Conservation (phyloP, 2,888 invertebrate species). For the Rhamnusium bicolor region DNA sequence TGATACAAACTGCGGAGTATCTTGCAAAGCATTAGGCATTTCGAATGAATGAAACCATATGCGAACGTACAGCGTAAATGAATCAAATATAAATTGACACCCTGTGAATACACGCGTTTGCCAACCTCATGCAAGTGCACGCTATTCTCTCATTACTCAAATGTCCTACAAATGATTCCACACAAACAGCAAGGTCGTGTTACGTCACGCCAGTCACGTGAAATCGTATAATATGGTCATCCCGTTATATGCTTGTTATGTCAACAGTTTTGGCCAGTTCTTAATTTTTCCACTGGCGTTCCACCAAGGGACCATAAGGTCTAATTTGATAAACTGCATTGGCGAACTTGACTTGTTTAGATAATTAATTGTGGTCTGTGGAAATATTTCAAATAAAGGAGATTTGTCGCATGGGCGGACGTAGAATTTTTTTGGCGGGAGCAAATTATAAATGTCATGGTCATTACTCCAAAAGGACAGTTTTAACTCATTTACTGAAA, state of each 20-base stretch:
- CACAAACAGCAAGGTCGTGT: conserved; percentile 61
- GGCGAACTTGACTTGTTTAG: not conserved
- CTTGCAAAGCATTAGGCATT: not conserved
- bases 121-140: conserved; percentile 28
- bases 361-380: no score
- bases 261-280: not conserved
- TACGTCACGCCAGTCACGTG: conserved; percentile 57
- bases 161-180: conserved; percentile 59
- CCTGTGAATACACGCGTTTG: conserved; percentile 8
- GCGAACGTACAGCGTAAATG: not conserved
- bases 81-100: conserved; percentile 7
- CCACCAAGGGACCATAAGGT: not conserved
- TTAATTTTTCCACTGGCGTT: not conserved
- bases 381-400: not conserved
- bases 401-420: not conserved
- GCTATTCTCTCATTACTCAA: conserved; percentile 47
- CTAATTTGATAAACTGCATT: not conserved
- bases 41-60: not conserved
- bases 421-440: not conserved
- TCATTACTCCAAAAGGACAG: no score
- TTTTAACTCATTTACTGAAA: no score
- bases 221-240: conserved; percentile 28
- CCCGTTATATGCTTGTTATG: not conserved
- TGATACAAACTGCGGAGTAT: no score
- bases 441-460: no score